Evolutionary conservation across 1,140 invertebrate genomes (phyloP).

Genomic region (Anastrepha ludens): DNA sequence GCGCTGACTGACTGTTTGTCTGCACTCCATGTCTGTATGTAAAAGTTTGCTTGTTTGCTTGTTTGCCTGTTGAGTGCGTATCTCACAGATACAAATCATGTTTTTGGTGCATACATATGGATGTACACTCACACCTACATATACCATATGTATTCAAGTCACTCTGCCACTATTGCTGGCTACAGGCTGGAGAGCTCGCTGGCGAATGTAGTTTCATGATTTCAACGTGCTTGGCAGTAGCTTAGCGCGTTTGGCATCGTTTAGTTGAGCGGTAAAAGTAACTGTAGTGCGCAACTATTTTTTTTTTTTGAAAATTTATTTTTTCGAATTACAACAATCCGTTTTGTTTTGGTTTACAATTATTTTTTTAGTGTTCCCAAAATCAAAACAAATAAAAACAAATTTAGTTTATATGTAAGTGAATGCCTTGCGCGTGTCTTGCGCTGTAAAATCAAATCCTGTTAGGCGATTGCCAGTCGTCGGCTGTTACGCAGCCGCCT

Average conservation of each 20-base stretch:
- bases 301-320: no score
- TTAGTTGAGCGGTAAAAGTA: constrained; percentile 24
- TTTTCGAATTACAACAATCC: not conserved
- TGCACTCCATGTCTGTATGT: not conserved
- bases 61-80: not conserved
- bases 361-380: not conserved
- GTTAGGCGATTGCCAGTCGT: no score
- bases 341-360: not conserved
- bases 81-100: constrained; percentile 30
- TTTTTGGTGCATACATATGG: constrained; percentile 4
- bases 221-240: constrained; percentile 31
- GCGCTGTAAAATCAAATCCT: no score
- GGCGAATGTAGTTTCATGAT: constrained; percentile 53
- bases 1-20: not conserved
- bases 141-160: not conserved
- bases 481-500: no score
- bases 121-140: no score
- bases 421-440: not conserved
- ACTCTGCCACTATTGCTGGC: constrained; percentile 7
- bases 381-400: not conserved
- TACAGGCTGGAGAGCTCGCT: constrained; percentile 14
- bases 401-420: not conserved
- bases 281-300: not conserved
- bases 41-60: not conserved
- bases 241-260: constrained; percentile 34